These are phyloP conservation scores for Patella pellucida DNA, from an alignment of 2,888 invertebrate species.

Conservation along the genomic window DNA sequence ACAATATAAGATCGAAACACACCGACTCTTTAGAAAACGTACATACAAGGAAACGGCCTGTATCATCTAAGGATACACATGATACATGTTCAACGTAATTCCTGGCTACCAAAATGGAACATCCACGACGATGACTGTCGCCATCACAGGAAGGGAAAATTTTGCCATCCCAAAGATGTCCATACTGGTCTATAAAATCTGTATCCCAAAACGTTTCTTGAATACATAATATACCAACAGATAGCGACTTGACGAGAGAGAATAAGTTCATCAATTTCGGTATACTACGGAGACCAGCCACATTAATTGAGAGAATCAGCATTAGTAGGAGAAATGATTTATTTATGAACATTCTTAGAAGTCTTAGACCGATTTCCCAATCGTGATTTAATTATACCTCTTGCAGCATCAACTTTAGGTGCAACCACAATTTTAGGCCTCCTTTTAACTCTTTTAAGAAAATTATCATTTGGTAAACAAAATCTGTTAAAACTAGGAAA, in stretches of 20 bases:
- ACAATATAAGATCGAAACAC: neutral
- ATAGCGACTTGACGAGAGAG: neutral
- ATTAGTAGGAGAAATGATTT: neutral
- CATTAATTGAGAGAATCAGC: neutral
- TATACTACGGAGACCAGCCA: neutral
- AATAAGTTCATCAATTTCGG: neutral
- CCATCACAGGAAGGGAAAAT: neutral
- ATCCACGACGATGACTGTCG: neutral
- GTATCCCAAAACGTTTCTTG: neutral
- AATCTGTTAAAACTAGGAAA: no score
- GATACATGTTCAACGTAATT: neutral
- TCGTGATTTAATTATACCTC: no score
- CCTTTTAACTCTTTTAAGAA: no score
- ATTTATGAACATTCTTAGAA: no score
- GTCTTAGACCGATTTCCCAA: no score
- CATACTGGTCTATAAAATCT: neutral
- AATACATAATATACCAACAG: neutral
- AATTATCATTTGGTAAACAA: no score
- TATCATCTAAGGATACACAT: neutral
- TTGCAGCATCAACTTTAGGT: no score
- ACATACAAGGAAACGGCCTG: neutral
- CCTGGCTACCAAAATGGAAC: neutral
- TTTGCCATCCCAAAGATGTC: neutral
- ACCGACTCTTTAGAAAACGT: neutral
- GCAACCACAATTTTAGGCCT: no score